phyloP scores from a whole-genome alignment of 2,797 vertebrate species.

The Melanogrammus aeglefinus region DNA sequence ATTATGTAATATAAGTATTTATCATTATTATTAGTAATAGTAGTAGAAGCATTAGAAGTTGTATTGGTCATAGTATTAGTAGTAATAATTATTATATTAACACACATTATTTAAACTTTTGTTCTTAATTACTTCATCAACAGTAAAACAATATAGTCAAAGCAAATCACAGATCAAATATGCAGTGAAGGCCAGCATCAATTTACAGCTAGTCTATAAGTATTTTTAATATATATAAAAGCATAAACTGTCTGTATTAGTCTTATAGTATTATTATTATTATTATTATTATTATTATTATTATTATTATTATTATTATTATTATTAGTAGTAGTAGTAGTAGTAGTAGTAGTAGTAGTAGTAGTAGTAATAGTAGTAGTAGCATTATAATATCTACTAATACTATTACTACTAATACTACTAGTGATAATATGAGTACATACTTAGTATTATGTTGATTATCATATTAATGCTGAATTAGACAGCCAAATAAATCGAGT shows the following conservation, averaged over 20 bases:
- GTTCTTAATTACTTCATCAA: too few species aligned
- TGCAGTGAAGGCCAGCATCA: not conserved
- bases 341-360: too few species aligned
- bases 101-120: too few species aligned
- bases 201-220: not conserved
- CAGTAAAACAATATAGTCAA: not conserved
- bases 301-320: too few species aligned
- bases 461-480: not conserved
- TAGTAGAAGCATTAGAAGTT: too few species aligned
- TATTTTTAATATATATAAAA: not conserved
- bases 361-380: too few species aligned
- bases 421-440: not conserved
- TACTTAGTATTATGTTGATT: not conserved
- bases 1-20: not conserved
- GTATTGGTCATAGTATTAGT: not conserved
- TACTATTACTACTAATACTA: too few species aligned
- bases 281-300: too few species aligned
- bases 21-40: too few species aligned
- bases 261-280: not conserved
- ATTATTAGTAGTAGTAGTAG: too few species aligned
- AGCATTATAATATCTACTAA: too few species aligned
- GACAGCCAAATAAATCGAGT: not conserved
- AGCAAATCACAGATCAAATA: not conserved
- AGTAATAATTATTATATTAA: not conserved
- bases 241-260: not conserved